phyloP scores from a whole-genome alignment of 2,888 invertebrate species.

The Agrotis ipsilon region DNA sequence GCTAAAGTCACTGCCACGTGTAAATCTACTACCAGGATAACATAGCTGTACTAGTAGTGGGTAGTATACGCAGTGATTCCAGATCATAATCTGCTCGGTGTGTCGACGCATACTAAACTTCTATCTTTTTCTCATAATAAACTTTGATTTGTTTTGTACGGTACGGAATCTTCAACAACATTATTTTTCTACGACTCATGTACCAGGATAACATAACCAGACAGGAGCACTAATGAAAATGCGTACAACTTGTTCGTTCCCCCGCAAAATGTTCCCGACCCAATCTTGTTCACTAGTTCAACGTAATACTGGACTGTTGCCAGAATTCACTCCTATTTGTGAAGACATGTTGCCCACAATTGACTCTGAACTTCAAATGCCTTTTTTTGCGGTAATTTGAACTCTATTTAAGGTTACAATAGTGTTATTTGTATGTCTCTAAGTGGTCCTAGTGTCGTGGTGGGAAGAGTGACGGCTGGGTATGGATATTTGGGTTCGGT shows the following conservation, averaged over 20 bases:
- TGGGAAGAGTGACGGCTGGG: too few species aligned
- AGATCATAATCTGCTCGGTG: too few species aligned
- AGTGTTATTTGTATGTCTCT: background rate
- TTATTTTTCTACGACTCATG: background rate
- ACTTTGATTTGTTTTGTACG: too few species aligned
- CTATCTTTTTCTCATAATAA: too few species aligned
- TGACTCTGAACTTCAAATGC: constrained; percentile 23
- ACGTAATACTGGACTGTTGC: constrained; percentile 32
- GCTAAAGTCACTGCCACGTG: too few species aligned
- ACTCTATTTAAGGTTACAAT: constrained; percentile 1
- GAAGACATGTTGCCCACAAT: constrained; percentile 22
- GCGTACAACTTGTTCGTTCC: constrained; percentile 12
- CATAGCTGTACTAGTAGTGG: too few species aligned
- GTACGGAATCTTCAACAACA: background rate
- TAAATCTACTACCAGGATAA: too few species aligned
- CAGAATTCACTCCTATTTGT: constrained; percentile 31
- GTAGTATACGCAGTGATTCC: too few species aligned
- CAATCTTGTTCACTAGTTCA: constrained; percentile 33
- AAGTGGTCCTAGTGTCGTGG: too few species aligned
- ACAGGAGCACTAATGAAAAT: constrained; percentile 40
- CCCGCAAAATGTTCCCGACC: constrained; percentile 27
- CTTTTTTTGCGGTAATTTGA: background rate
- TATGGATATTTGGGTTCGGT: too few species aligned
- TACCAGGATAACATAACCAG: constrained; percentile 1
- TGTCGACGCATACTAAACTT: too few species aligned